A percentile compares a stretch with the other conserved stretches of the same genome.
These are phyloP conservation scores for Melanophora roralis DNA, from an alignment of 2,888 invertebrate genomes.

Conservation along the genomic window DNA sequence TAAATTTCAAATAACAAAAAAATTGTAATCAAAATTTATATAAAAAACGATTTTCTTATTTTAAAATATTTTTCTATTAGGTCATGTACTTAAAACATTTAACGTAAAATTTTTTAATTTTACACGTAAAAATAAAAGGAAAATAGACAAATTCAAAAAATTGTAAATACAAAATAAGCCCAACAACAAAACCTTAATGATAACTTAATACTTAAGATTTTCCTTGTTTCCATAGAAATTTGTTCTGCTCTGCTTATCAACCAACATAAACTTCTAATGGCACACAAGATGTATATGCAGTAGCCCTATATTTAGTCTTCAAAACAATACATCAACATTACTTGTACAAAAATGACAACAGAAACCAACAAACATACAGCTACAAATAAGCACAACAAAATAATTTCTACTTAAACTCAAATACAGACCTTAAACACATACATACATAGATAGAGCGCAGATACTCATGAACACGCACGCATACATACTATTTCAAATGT, in stretches of 20 bases:
- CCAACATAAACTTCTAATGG: constrained; percentile 16
- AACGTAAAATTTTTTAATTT: too few relatives aligned
- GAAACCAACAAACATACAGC: background rate
- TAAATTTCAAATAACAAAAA: too few relatives aligned
- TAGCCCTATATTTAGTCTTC: background rate
- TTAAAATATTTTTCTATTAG: too few relatives aligned
- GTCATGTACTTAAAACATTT: too few relatives aligned
- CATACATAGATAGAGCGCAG: constrained; percentile 4
- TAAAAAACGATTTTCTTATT: too few relatives aligned
- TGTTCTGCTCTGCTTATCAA: constrained; percentile 28
- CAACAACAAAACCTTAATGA: background rate
- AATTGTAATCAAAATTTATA: too few relatives aligned
- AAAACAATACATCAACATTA: constrained; percentile 22
- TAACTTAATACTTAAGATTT: constrained; percentile 12
- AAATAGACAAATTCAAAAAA: too few relatives aligned
- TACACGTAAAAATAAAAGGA: too few relatives aligned
- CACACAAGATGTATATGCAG: background rate
- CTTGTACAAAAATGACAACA: constrained; percentile 6
- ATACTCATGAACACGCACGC: background rate
- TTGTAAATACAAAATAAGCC: background rate
- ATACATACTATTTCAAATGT: background rate
- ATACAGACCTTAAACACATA: background rate
- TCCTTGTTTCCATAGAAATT: background rate
- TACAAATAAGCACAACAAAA: background rate
- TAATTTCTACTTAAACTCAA: constrained; percentile 7